Base-by-base conservation (phyloP, 2,797 vertebrate species). In the Coluber constrictor region DNA sequence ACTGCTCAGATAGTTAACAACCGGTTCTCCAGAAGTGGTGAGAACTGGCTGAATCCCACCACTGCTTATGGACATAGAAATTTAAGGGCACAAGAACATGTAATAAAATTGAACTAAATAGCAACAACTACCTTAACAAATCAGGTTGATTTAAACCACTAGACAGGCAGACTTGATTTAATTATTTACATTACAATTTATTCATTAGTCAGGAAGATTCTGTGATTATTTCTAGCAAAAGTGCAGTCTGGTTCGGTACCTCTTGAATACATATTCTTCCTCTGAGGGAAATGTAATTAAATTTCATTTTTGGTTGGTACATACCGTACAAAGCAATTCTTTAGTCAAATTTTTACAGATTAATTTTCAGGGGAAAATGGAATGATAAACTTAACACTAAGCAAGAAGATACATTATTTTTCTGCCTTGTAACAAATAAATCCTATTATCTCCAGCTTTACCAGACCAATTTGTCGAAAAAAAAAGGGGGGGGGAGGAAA, bases 321-420 rank as follows among this genome's bases (percentile, higher is more conserved):
- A 25, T 83, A 47, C 20, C 37, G 0, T 47, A 25, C 25, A 83
- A 25, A 83, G 43, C 74, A 47, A 83, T 83, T 47, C 47, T 83
- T 47, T 83, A 11, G 20, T 79, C 18, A 79, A 43, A 23, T 43
- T 18, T 74, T 37, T 74, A 25, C 10, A 47, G 10, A 83, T 47
- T 83, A 47, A 83, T 83, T 83, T 47, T 83, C 74, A 83, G 43
- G 10, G 11, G 20, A 25, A 83, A 47, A 83, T 25, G 10, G 37
- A 47, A 83, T 12, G 37, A 83, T 47, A 25, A 83, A 83, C 37
- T 47, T 47, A 47, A 83, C 25, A 20, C 20, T 47, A 83, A 83
- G 74, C 74, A 83, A 83, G 74, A 83, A 83, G 74, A 47, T 47
- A 83, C 20, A 47, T 47, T 47, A 83, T 83, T 83, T 83, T 83